Evolutionary conservation across 2,888 invertebrate genomes (phyloP), one percentile per base, ranked within the genome.

Genomic region (Cataglyphis livida): DNA sequence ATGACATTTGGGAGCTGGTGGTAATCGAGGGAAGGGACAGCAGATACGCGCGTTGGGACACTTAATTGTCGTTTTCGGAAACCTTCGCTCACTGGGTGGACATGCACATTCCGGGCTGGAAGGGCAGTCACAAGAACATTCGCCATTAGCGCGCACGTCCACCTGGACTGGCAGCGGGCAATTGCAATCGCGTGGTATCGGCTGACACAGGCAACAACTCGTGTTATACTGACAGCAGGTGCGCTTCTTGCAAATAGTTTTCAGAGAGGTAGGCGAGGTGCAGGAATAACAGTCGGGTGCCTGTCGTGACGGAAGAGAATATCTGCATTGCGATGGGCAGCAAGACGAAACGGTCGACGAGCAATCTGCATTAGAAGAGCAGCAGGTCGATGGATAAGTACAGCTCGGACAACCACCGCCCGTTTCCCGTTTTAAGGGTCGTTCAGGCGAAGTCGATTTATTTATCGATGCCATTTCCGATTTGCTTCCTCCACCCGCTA

Each of bases 131-230:
- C 92, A 93, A 12, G 89, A 84, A 44, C 92, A 92, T 32, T 91
- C 92, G 41, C 70, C 85, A 1, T 88, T 84, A 0, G 91, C 87
- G 7, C 89, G 88, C 0, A 85, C 92, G 51, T 92, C 91, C 3
- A 92, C 87, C 21, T 90, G 91, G 6, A 92, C 83, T 6, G 93
- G 92, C 15, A 90, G 91, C 15, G 92, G 92, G 74, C 93, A 92
- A 48, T 91, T 92, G 84, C 93, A 93, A 28, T 54, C 88, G 18
- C 92, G 87, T 1, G 90, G 88, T 83, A 90, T 87, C 5, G 92
- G 91, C 59, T 90, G 90, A 32, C 92, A 93, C 78, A 91, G 78
- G 84, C 93, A 92, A 6, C 10, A 12, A n/a, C 81, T 86, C 9
- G 86, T 61, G 0, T 82, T 62, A 28, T 87, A 88, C 44, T 89